Conservation (phyloP, 2,888 invertebrate species). For the Cheilosia urbana region DNA sequence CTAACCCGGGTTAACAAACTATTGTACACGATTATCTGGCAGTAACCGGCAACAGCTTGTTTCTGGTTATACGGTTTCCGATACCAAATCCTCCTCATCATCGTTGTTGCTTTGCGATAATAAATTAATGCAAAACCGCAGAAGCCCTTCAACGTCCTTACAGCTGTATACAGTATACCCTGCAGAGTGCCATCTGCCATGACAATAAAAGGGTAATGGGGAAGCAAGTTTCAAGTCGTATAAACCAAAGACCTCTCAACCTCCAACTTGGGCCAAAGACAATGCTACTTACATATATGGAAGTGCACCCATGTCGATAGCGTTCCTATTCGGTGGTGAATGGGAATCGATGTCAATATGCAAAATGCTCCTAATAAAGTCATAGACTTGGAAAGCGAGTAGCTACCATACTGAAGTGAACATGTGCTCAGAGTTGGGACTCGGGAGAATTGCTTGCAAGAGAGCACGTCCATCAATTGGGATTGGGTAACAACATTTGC, state of each 20-base stretch:
- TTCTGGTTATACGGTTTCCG: slow-evolving; percentile 38
- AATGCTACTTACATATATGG: slow-evolving; percentile 41
- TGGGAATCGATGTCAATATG: slow-evolving; percentile 58
- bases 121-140: slow-evolving; percentile 73
- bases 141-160: slow-evolving; percentile 72
- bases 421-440: background rate
- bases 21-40: slow-evolving; percentile 55
- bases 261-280: slow-evolving; percentile 20
- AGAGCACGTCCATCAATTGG: slow-evolving; percentile 54
- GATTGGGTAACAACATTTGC: slow-evolving; percentile 44
- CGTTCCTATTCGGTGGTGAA: slow-evolving; percentile 44
- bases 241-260: slow-evolving; percentile 52
- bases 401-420: slow-evolving; percentile 20
- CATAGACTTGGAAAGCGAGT: slow-evolving; percentile 42
- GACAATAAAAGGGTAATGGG: slow-evolving; percentile 38
- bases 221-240: slow-evolving; percentile 42
- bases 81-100: slow-evolving; percentile 55
- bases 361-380: slow-evolving; percentile 73
- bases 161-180: background rate
- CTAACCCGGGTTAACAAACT: slow-evolving; percentile 66
- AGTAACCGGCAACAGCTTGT: slow-evolving; percentile 30
- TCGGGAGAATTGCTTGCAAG: background rate
- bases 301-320: slow-evolving; percentile 28
- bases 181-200: slow-evolving; percentile 18
- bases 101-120: slow-evolving; percentile 53